Conservation (phyloP, 1,140 invertebrate species). For the Nixonia krombeini region DNA sequence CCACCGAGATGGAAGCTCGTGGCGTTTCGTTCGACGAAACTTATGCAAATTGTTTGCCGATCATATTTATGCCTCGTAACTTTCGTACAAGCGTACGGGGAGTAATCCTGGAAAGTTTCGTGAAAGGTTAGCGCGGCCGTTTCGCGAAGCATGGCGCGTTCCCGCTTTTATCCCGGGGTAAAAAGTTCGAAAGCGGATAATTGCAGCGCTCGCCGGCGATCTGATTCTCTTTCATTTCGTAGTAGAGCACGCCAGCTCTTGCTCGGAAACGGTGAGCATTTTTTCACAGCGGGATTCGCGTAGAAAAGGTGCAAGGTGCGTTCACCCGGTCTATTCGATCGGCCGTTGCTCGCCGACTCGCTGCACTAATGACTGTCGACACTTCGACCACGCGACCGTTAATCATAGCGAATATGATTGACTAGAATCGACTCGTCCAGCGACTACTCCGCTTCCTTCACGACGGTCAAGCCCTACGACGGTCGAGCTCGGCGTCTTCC, state of each 20-base stretch:
- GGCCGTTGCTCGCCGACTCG: slow-evolving; percentile 19
- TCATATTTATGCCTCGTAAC: no score
- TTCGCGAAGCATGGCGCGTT: no score
- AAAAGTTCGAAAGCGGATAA: background rate
- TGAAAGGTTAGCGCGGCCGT: no score
- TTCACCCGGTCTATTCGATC: slow-evolving; percentile 28
- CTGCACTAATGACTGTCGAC: slow-evolving; percentile 62
- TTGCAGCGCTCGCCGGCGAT: background rate
- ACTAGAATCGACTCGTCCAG: slow-evolving; percentile 4
- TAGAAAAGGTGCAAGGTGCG: slow-evolving; percentile 13
- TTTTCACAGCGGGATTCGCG: slow-evolving; percentile 3
- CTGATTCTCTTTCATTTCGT: slow-evolving; percentile 1
- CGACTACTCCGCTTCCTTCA: background rate
- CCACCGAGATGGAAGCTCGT: no score
- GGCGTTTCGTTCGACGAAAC: background rate
- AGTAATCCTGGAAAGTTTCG: no score
- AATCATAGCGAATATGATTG: slow-evolving; percentile 48
- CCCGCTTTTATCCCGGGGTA: no score
- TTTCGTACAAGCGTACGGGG: no score
- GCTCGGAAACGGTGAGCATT: background rate
- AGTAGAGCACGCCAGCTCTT: background rate
- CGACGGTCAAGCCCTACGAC: no score
- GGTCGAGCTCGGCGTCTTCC: no score
- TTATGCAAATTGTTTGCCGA: background rate
- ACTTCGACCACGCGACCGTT: slow-evolving; percentile 57